A percentile compares a stretch with the other conserved stretches of the same genome.
Evolutionary conservation across 37 sponge, comb jelly and placozoan genomes (phyloP).

Genomic region (Theonella swinhoei): DNA sequence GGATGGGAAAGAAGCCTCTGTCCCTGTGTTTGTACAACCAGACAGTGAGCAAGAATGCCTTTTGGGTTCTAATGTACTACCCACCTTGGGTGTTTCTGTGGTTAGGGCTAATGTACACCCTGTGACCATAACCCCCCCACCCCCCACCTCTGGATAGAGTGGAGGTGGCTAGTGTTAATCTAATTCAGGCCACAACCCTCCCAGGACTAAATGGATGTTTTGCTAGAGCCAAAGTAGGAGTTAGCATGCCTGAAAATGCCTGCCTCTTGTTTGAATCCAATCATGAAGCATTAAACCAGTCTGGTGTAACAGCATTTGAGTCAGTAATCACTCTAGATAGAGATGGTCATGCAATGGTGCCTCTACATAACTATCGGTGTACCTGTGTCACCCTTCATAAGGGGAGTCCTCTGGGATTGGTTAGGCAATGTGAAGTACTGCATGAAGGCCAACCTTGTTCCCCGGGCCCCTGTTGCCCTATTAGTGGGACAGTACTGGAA

Average conservation of each 20-base stretch:
- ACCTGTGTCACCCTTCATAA: too few relatives aligned
- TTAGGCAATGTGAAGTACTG: too few relatives aligned
- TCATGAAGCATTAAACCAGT: neutral
- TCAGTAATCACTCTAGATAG: too few relatives aligned
- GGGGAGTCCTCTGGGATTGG: too few relatives aligned
- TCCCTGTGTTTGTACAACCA: conserved; percentile 25
- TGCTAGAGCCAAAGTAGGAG: neutral
- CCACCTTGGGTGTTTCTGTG: conserved; percentile 13
- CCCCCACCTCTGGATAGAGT: too few relatives aligned
- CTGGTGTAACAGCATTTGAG: too few relatives aligned
- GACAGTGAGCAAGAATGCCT: conserved; percentile 7
- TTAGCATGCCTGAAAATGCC: neutral
- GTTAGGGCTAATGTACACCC: conserved; percentile 27
- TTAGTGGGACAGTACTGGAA: conserved; percentile 1
- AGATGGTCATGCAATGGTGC: too few relatives aligned
- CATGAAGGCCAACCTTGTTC: too few relatives aligned
- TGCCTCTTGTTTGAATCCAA: neutral
- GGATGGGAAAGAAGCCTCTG: conserved; percentile 16
- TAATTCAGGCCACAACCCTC: neutral
- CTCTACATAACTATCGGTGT: too few relatives aligned
- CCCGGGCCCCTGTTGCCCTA: too few relatives aligned
- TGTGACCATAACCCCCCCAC: neutral
- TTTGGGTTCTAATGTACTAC: conserved; percentile 23
- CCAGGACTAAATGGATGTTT: conserved; percentile 8
- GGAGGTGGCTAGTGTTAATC: neutral